These are phyloP conservation scores for Misgurnus anguillicaudatus DNA, from an alignment of 2,113 vertebrate genomes.

Conservation along the genomic window DNA sequence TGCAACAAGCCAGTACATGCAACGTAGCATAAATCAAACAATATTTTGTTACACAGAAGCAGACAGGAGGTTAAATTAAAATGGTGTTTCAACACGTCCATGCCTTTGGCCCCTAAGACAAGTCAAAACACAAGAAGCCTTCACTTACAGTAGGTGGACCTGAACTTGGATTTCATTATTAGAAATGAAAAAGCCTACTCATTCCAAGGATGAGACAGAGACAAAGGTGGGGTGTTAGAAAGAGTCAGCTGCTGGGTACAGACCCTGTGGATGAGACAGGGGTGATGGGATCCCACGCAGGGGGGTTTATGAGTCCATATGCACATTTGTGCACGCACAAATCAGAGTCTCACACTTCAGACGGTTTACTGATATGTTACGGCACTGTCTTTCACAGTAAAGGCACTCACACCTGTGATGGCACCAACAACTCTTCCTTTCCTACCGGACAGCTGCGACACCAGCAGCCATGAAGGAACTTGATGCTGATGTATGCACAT, in stretches of 20 bases:
- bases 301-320: constrained; percentile 4
- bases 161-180: not conserved
- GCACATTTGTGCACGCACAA: constrained; percentile 5
- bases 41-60: not conserved
- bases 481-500: constrained; percentile 18
- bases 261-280: constrained; percentile 8
- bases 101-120: not conserved
- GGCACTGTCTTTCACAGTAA: constrained; percentile 22
- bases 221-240: constrained; percentile 25
- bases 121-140: constrained; percentile 9
- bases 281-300: constrained; percentile 13
- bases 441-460: constrained; percentile 30
- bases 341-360: not conserved
- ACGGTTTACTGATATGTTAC: not conserved
- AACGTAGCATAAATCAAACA: not conserved
- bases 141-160: not conserved
- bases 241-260: constrained; percentile 47
- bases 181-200: not conserved
- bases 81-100: not conserved
- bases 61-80: not conserved
- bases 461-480: constrained; percentile 14
- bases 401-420: constrained; percentile 42
- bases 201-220: not conserved
- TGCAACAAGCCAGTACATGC: not conserved
- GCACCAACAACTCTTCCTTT: constrained; percentile 11